A percentile compares a stretch with the other conserved stretches of the same genome.
Evolutionary conservation across 2,888 invertebrate genomes (phyloP).

Genomic region (Agrotis ipsilon): DNA sequence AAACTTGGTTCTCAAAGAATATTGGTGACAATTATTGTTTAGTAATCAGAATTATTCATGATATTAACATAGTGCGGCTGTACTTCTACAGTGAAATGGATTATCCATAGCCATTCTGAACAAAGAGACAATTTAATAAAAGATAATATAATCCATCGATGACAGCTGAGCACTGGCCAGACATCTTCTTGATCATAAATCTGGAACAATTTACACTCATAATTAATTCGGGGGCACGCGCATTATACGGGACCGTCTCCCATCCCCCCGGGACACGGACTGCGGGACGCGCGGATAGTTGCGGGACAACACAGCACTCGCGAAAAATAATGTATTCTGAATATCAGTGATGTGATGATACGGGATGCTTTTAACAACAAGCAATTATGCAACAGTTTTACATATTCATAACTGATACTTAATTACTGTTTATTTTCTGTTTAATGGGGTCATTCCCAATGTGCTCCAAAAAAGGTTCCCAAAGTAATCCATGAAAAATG

Average conservation of each 20-base stretch:
- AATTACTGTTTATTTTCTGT: not conserved
- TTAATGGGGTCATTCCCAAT: too few relatives aligned
- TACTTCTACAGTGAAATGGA: not conserved
- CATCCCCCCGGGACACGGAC: not conserved
- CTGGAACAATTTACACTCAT: conserved; percentile 49
- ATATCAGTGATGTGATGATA: conserved; percentile 33
- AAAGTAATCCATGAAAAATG: too few relatives aligned
- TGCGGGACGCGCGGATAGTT: conserved; percentile 39
- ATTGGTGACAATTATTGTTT: not conserved
- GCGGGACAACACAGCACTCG: conserved; percentile 23
- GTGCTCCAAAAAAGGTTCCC: too few relatives aligned
- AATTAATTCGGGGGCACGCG: conserved; percentile 63
- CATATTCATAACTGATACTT: conserved; percentile 45
- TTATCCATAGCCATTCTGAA: conserved; percentile 1
- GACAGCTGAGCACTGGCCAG: conserved; percentile 20
- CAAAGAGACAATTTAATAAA: conserved; percentile 29
- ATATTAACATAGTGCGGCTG: not conserved
- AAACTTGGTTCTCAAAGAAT: not conserved
- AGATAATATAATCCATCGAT: conserved; percentile 26
- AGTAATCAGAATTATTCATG: not conserved
- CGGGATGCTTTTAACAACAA: conserved; percentile 19
- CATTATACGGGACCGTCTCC: conserved; percentile 40
- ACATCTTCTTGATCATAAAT: conserved; percentile 33
- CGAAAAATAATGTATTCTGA: conserved; percentile 49
- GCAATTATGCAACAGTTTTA: conserved; percentile 46